Evolutionary conservation across 2,113 vertebrate genomes (phyloP).

Genomic region (Nibea albiflora): DNA sequence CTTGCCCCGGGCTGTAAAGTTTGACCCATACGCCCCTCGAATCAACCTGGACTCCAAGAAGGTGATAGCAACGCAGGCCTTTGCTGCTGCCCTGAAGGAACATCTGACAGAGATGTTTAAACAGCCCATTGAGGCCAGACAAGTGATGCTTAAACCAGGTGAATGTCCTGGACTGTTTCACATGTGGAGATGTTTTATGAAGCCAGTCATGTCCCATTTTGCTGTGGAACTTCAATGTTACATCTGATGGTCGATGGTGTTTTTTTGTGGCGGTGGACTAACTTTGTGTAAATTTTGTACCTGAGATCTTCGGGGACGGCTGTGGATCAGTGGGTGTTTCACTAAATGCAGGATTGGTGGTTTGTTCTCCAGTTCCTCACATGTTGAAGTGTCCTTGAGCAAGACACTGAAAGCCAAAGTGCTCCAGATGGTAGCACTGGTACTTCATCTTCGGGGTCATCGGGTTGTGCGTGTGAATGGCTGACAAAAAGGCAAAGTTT

Average conservation of each 20-base stretch:
- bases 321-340: background rate
- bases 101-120: constrained; percentile 63
- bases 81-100: constrained; percentile 64
- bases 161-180: background rate
- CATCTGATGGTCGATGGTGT: constrained; percentile 21
- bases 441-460: background rate
- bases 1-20: constrained; percentile 64
- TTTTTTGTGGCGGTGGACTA: background rate
- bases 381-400: no score
- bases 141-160: constrained; percentile 61
- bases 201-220: background rate
- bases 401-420: no score
- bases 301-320: background rate
- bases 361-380: background rate
- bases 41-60: constrained; percentile 77
- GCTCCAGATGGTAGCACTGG: background rate
- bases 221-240: constrained; percentile 25
- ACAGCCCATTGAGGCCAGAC: constrained; percentile 71
- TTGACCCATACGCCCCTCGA: constrained; percentile 75
- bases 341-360: background rate
- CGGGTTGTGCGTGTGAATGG: background rate
- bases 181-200: background rate
- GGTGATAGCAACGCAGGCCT: constrained; percentile 55
- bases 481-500: background rate
- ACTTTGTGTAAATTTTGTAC: background rate